A percentile compares a stretch with the other conserved stretches of the same genome.
Conservation (phyloP, 2,888 invertebrate genomes). For the Tortrix viridana region DNA sequence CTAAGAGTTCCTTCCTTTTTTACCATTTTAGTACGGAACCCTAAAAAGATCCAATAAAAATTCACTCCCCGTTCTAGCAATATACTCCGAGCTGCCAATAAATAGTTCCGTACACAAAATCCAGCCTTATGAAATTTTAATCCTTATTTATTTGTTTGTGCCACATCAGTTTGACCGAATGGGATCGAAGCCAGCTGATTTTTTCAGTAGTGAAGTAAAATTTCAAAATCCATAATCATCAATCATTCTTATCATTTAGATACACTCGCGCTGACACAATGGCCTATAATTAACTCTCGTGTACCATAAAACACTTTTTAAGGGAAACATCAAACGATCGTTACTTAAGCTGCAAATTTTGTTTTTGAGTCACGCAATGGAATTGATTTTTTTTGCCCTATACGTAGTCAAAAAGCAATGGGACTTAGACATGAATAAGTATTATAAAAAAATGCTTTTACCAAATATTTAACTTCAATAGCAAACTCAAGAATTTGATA, state of each 20-base stretch:
- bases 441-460: no score
- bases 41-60: no score
- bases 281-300: conserved; percentile 16
- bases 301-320: not conserved
- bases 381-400: no score
- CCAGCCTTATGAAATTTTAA: conserved; percentile 26
- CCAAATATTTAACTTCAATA: no score
- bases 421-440: no score
- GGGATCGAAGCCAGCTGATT: conserved; percentile 26
- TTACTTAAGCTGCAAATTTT: no score
- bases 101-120: conserved; percentile 24
- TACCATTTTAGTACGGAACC: no score
- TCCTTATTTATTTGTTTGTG: conserved; percentile 27
- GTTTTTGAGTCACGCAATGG: no score
- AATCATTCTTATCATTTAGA: conserved; percentile 31
- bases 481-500: no score
- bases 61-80: conserved; percentile 14
- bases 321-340: no score
- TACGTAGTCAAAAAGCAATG: no score
- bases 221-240: conserved; percentile 24
- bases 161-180: conserved; percentile 11
- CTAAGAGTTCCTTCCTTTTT: no score
- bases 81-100: conserved; percentile 27
- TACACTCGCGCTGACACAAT: conserved; percentile 28
- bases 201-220: conserved; percentile 21